phyloP scores from a whole-genome alignment of 2,888 invertebrate species.

The Drosophila paucipuncta region DNA sequence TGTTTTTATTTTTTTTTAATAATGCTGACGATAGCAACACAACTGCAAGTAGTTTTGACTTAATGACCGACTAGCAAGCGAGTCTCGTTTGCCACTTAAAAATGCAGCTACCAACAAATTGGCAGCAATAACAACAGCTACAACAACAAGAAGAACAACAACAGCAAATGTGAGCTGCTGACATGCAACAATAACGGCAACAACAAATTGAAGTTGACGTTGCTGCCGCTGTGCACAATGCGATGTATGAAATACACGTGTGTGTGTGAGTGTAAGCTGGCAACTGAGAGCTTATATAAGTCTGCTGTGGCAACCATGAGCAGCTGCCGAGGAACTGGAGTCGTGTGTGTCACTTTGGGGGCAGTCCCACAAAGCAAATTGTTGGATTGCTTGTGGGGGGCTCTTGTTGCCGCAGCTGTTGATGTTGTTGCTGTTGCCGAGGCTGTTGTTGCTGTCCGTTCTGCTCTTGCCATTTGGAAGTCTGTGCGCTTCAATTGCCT shows the following conservation, averaged over 20 bases:
- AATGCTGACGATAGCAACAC: conserved; percentile 8
- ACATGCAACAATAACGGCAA: conserved; percentile 44
- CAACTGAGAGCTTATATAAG: conserved; percentile 49
- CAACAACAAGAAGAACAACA: conserved; percentile 31
- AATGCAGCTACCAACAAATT: conserved; percentile 71
- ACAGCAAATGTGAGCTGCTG: conserved; percentile 26
- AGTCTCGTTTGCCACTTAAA: conserved; percentile 67
- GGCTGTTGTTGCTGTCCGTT: conserved; percentile 15
- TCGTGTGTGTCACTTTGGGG: conserved; percentile 35
- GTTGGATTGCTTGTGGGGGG: conserved; percentile 17
- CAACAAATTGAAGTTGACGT: conserved; percentile 60
- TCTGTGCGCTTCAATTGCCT: conserved; percentile 37
- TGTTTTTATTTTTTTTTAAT: not conserved
- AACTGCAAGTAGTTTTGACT: conserved; percentile 39
- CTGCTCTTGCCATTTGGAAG: conserved; percentile 33
- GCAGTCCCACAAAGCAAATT: conserved; percentile 32
- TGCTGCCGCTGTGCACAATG: conserved; percentile 42
- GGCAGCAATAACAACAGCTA: conserved; percentile 37
- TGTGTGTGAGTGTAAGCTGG: conserved; percentile 23
- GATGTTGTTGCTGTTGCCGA: conserved; percentile 11
- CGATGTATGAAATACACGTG: conserved; percentile 60
- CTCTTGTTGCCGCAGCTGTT: conserved; percentile 29
- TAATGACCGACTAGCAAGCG: conserved; percentile 62
- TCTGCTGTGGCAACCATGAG: conserved; percentile 24
- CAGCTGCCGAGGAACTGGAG: conserved; percentile 23